phyloP scores from a whole-genome alignment of 2,888 invertebrate species.

The Drosophila melanosoma region DNA sequence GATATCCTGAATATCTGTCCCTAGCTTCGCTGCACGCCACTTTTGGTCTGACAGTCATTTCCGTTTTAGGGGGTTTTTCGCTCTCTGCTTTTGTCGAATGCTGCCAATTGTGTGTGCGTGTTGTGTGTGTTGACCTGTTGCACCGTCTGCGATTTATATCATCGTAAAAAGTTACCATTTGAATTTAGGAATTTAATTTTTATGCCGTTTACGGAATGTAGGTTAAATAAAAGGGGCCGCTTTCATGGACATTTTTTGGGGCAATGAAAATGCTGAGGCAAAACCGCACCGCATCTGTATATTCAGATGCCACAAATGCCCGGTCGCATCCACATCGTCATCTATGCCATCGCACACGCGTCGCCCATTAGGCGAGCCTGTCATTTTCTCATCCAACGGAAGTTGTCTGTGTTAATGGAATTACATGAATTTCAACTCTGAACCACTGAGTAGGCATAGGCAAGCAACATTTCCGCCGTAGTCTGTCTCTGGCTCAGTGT shows the following conservation, averaged over 20 bases:
- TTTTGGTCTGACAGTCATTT: constrained; percentile 65
- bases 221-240: constrained; percentile 14
- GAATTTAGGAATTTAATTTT: constrained; percentile 66
- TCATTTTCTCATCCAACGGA: constrained; percentile 72
- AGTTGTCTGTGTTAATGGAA: constrained; percentile 79
- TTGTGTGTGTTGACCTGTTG: constrained; percentile 56
- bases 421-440: constrained; percentile 78
- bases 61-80: constrained; percentile 57
- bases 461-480: constrained; percentile 48
- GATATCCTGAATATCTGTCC: constrained; percentile 67
- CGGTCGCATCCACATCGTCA: constrained; percentile 25
- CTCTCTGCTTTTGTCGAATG: constrained; percentile 33
- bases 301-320: constrained; percentile 38
- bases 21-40: constrained; percentile 46
- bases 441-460: constrained; percentile 59
- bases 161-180: constrained; percentile 64
- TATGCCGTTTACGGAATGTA: constrained; percentile 28
- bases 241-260: constrained; percentile 14
- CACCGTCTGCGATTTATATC: constrained; percentile 56
- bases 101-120: constrained; percentile 16
- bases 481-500: constrained; percentile 9
- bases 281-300: constrained; percentile 24
- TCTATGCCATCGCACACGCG: constrained; percentile 40
- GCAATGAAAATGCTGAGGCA: constrained; percentile 13
- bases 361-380: constrained; percentile 69